Base-by-base conservation (phyloP, 2,888 invertebrate genomes). In the Dyspetes luteomarginatus region DNA sequence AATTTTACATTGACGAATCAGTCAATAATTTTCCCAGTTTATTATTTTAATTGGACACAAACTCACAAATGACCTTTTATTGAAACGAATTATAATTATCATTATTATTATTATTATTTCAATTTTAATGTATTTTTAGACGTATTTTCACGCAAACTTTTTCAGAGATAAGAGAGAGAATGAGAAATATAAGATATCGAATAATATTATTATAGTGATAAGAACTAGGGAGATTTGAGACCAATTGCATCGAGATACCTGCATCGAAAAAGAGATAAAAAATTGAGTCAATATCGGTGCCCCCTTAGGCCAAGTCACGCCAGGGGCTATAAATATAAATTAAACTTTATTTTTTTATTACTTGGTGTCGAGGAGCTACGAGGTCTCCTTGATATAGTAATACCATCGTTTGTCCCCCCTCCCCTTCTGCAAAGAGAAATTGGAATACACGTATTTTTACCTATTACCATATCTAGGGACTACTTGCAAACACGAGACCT, bases 1-100 rank as follows among this genome's bases (percentile, higher is more conserved):
- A 26, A 24, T 26, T 22, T 45, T 3, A 36, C 12, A 7, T 12
- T 36, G 9, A 36, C 12, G 36, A 36, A 36, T 2, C 9, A 9
- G 3, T 12, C 12, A 36, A 36, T 36, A 36, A 36, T 12, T 36
- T 12, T 12, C n/a, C n/a, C n/a, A n/a, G n/a, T n/a, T 36, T 3
- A 12, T 12, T 36, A 36, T 36, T 9, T 7, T 3, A 12, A 36
- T 12, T 36, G 12, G 12, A 36, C 1, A 12, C 4, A 36, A 2
- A 7, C 12, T 36, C 12, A 36, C 36, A 12, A 73, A 28, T 58
- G 26, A 55, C 19, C 24, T 55, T 73, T 74, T 50, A 73, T 69
- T 55, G 41, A 56, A 58, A 28, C 43, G 41, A 64, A 24, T 48
- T 3, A 26, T 55, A 36, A 45, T 12, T 28, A 48, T 48, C n/a